phyloP scores from a whole-genome alignment of 2,113 vertebrate genomes.

The Scopus umbretta region DNA sequence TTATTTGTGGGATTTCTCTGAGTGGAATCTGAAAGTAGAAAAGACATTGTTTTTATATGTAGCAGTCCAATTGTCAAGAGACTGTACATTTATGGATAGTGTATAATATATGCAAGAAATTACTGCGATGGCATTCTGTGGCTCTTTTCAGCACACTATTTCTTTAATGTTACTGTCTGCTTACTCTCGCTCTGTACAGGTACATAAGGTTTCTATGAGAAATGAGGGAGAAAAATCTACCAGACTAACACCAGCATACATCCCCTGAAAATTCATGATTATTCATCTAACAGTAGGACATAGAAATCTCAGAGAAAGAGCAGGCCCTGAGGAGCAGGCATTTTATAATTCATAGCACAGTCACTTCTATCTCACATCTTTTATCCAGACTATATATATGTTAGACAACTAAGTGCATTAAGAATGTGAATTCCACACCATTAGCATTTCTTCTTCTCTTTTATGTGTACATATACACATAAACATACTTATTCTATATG shows the following conservation, averaged over 20 bases:
- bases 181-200: not conserved
- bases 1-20: conserved; percentile 16
- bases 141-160: not conserved
- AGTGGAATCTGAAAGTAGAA: not conserved
- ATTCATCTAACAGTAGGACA: not conserved
- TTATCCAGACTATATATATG: not conserved
- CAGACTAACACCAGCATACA: not conserved
- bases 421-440: not conserved
- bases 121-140: not conserved
- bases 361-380: not conserved
- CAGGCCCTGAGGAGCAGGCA: not conserved
- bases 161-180: not conserved
- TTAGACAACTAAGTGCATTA: not conserved
- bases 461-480: not conserved
- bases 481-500: not conserved
- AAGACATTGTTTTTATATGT: not conserved
- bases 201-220: not conserved
- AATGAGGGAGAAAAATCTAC: not conserved
- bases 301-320: not conserved
- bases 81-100: not conserved
- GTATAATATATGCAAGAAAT: not conserved
- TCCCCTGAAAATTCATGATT: not conserved
- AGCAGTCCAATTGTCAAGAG: not conserved
- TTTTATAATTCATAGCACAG: not conserved
- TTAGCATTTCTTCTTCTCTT: not conserved